Base-by-base conservation (phyloP, 2,888 invertebrate genomes). In the Actias luna region DNA sequence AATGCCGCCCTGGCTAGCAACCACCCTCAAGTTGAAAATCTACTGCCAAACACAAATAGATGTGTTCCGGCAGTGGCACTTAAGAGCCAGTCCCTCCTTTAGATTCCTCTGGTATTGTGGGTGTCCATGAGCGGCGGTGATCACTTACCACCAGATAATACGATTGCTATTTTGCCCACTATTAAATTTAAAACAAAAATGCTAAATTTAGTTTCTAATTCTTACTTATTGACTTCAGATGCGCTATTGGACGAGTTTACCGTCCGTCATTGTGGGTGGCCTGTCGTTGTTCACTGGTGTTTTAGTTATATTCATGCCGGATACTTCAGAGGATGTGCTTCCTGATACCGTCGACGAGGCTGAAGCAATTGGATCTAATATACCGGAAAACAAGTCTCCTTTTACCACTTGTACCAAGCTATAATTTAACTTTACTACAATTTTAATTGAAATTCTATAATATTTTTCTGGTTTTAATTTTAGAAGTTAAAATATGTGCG, bases 341-440 rank as follows among this genome's bases (percentile, higher is more conserved):
- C 90, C 92, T 14, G 89, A 92, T 64, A 91, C 81, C 33, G 75
- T 86, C 27, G 68, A 74, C 10, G 79, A 87, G 63, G 85, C 87
- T 5, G 79, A 84, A 60, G 67, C 65, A 0, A 60, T 75, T 5
- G 78, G 78, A 0, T 62, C 63, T 55, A 69, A 63, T 1, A 14
- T 14, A 7, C 14, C 36, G 14, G 52, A 36, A 14, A 55, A 55
- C 7, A 22, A 61, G 14, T 14, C 2, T 12, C 18, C 52, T 29
- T 18, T 27, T 22, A 31, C 52, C 2, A 50, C 8, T 25, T 63
- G 62, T 22, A 62, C 62, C 4, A 58, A 58, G 14, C 46, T 50
- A 12, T 50, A 16, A 25, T 50, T 50, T 50, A 4, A 50, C 12
- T 12, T 50, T 3, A 50, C 10, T 25, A 50, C 14, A 18, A 50